These are phyloP conservation scores for Sturnira hondurensis DNA, from an alignment of 2,113 vertebrate species.

Conservation along the genomic window DNA sequence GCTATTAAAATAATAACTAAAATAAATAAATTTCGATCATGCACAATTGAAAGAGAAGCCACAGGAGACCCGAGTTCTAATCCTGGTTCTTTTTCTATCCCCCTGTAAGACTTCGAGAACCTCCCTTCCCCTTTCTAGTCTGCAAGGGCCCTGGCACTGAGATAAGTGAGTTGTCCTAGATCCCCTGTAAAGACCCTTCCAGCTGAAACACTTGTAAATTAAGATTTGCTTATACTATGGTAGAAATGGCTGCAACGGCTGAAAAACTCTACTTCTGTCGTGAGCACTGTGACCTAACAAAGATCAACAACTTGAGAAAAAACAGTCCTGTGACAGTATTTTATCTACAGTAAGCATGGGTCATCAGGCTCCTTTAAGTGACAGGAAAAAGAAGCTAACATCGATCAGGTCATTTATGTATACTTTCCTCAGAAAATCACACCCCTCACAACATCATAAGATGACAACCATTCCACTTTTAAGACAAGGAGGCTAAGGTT, in stretches of 20 bases:
- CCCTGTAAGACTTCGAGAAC: background rate
- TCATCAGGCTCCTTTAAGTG: background rate
- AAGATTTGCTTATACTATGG: background rate
- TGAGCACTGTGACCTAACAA: background rate
- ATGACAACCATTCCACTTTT: background rate
- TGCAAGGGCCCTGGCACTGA: background rate
- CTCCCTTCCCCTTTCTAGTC: background rate
- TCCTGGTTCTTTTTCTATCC: background rate
- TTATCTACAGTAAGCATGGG: background rate
- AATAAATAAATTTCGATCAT: background rate
- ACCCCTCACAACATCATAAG: background rate
- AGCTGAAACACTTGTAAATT: background rate
- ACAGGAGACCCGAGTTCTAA: background rate
- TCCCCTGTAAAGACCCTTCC: background rate
- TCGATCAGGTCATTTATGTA: background rate
- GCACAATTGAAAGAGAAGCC: background rate
- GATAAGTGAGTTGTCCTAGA: background rate
- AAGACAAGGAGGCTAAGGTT: background rate
- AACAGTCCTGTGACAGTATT: accelerated
- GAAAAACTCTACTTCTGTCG: background rate
- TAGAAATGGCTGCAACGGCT: background rate
- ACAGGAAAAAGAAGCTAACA: background rate
- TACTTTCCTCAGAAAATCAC: background rate
- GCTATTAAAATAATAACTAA: background rate
- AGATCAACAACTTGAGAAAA: background rate